Conservation (phyloP, 53 echinoderm and acorn worm species). For the Paelopatides confundens region DNA sequence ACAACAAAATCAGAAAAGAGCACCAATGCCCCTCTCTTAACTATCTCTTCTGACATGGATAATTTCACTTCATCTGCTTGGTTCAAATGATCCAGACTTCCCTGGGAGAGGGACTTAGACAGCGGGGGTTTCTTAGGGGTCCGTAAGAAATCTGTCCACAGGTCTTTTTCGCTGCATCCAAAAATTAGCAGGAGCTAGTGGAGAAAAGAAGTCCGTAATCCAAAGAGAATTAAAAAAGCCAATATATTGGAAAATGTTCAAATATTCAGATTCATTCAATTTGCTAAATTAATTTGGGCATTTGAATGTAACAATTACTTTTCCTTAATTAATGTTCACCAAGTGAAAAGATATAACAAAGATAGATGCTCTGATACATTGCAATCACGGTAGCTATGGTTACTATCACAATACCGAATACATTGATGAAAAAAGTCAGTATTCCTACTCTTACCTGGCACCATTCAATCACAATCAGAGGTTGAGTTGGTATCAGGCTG, state of each 20-base stretch:
- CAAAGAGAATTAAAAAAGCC: too few relatives aligned
- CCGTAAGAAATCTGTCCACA: slow-evolving; percentile 86
- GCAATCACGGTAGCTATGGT: too few relatives aligned
- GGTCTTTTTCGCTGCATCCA: slow-evolving; percentile 79
- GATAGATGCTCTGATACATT: too few relatives aligned
- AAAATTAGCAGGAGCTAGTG: slow-evolving; percentile 75
- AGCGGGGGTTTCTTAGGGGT: slow-evolving; percentile 83
- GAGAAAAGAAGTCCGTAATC: neutral
- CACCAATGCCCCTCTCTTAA: slow-evolving; percentile 85
- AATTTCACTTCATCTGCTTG: slow-evolving; percentile 47
- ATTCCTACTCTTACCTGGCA: slow-evolving; percentile 90
- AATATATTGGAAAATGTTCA: too few relatives aligned
- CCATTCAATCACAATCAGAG: slow-evolving; percentile 91
- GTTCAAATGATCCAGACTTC: slow-evolving; percentile 85
- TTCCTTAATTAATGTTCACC: too few relatives aligned
- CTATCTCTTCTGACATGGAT: slow-evolving; percentile 75
- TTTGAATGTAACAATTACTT: too few relatives aligned
- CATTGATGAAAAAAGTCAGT: too few relatives aligned
- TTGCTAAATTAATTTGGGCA: too few relatives aligned
- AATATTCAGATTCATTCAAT: too few relatives aligned
- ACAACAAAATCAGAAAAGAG: slow-evolving; percentile 99
- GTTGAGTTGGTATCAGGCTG: slow-evolving; percentile 77
- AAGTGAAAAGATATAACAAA: too few relatives aligned
- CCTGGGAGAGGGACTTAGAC: slow-evolving; percentile 89
- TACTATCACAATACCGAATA: too few relatives aligned